Evolutionary conservation across 2,797 vertebrate species (phyloP).

Genomic region (Notamacropus eugenii): DNA sequence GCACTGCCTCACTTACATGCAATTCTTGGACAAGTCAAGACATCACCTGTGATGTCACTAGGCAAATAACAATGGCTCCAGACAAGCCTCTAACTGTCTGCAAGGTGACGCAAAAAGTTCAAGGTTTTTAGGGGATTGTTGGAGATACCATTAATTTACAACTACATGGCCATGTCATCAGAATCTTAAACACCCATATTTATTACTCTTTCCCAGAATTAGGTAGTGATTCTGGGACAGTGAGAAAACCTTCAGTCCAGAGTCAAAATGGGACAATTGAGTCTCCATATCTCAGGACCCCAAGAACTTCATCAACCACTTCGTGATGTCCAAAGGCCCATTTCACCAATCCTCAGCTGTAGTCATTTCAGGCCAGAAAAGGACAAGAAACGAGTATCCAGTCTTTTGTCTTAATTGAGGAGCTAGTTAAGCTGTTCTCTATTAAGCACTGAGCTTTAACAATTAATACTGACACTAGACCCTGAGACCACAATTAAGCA

Average conservation of each 20-base stretch:
- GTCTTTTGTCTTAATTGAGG: constrained; percentile 42
- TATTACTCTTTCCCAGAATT: too few relatives aligned
- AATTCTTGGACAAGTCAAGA: too few relatives aligned
- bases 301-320: not conserved
- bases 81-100: too few relatives aligned
- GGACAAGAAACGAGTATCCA: constrained; percentile 14
- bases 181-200: too few relatives aligned
- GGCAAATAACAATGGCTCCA: too few relatives aligned
- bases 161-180: too few relatives aligned
- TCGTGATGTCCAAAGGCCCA: not conserved
- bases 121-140: too few relatives aligned
- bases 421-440: constrained; percentile 51
- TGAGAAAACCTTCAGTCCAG: constrained; percentile 11
- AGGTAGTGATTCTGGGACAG: not conserved
- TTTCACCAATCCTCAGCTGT: constrained; percentile 20
- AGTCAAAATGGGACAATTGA: not conserved
- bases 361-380: constrained; percentile 35
- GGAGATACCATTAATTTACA: too few relatives aligned
- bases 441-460: not conserved
- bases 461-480: not conserved
- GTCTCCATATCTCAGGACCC: not conserved
- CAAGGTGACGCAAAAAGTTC: too few relatives aligned
- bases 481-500: constrained; percentile 8
- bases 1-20: too few relatives aligned
- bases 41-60: too few relatives aligned